Evolutionary conservation across 2,113 vertebrate genomes (phyloP).

Genomic region (Heterochromis multidens): DNA sequence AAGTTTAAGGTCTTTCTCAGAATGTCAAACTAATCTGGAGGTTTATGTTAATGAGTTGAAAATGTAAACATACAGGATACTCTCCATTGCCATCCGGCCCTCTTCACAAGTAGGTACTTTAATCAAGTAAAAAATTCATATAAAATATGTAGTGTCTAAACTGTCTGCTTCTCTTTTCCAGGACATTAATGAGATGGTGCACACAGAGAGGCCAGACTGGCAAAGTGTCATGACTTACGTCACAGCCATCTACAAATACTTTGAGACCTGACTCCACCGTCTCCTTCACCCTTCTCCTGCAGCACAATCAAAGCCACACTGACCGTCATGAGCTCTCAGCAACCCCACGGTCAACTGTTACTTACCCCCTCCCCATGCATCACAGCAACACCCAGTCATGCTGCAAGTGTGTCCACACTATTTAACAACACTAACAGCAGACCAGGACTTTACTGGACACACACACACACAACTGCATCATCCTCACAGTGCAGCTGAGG

Average conservation of each 20-base stretch:
- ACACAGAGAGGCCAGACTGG: conserved; percentile 93
- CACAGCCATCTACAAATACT: conserved; percentile 98
- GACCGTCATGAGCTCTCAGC: conserved; percentile 11
- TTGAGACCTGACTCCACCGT: conserved; percentile 85
- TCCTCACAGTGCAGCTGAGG: background rate
- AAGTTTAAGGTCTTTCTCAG: background rate
- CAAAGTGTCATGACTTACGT: conserved; percentile 96
- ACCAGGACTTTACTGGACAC: background rate
- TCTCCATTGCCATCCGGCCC: background rate
- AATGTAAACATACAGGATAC: background rate
- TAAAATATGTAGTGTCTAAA: background rate
- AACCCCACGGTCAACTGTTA: conserved; percentile 13
- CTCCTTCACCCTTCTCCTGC: background rate
- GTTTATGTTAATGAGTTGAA: background rate
- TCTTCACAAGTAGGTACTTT: background rate
- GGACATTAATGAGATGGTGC: conserved; percentile 97
- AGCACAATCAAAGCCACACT: conserved; percentile 25
- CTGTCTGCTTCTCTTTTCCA: conserved; percentile 40
- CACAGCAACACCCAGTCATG: background rate
- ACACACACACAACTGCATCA: background rate
- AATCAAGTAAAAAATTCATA: background rate
- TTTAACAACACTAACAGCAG: conserved; percentile 12
- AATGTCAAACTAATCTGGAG: background rate
- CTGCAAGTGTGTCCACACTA: background rate
- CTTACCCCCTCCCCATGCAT: background rate